These are phyloP conservation scores for Argyrosomus japonicus DNA, from an alignment of 2,113 vertebrate species.

Conservation along the genomic window DNA sequence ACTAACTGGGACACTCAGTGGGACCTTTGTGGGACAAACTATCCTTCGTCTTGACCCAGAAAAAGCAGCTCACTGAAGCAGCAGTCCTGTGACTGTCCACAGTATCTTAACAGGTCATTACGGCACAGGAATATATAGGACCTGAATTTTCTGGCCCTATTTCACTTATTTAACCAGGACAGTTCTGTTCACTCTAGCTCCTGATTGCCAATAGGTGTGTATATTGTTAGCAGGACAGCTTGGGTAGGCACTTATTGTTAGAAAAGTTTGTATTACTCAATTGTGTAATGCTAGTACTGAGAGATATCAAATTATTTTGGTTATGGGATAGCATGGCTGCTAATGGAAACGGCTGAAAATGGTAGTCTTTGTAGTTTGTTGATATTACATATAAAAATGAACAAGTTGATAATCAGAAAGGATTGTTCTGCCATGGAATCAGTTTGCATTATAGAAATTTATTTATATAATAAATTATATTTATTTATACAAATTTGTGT, in stretches of 20 bases:
- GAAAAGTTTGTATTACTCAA: no score
- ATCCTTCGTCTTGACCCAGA: conserved; percentile 39
- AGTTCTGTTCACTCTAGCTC: not conserved
- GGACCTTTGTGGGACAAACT: conserved; percentile 35
- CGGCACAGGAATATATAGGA: not conserved
- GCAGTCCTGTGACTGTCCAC: conserved; percentile 27
- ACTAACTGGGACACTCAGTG: conserved; percentile 34
- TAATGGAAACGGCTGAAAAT: not conserved
- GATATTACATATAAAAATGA: no score
- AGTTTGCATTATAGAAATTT: no score
- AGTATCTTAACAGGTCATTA: conserved; percentile 20
- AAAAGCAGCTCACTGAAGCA: conserved; percentile 1
- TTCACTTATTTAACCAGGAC: conserved; percentile 9
- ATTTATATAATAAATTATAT: no score
- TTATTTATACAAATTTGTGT: no score
- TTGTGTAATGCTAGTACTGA: no score
- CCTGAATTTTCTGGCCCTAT: conserved; percentile 8
- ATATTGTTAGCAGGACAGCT: not conserved
- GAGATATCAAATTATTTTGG: not conserved
- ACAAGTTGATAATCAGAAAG: no score
- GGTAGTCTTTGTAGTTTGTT: not conserved
- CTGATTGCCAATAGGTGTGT: not conserved
- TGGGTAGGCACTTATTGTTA: no score
- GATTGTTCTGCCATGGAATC: no score
- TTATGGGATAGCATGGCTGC: not conserved